Conservation (phyloP, 1,140 invertebrate genomes). For the Bombus haemorrhoidalis region DNA sequence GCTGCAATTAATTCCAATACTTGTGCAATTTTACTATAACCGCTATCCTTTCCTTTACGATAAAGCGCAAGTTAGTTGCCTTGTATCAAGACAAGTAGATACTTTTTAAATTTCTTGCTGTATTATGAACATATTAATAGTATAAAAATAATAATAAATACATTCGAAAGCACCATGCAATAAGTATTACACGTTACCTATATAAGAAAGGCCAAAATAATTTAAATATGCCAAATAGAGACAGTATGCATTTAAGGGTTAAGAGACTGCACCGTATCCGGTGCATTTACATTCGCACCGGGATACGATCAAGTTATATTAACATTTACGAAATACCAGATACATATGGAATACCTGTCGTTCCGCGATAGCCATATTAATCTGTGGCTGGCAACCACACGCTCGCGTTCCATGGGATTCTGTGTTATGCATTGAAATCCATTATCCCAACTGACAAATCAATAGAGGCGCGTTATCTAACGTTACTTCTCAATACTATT, state of each 20-base stretch:
- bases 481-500: slow-evolving; percentile 8
- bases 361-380: slow-evolving; percentile 64
- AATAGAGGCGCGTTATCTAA: slow-evolving; percentile 49
- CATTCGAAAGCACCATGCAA: not conserved
- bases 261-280: not conserved
- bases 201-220: not conserved
- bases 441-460: slow-evolving; percentile 62
- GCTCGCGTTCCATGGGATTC: slow-evolving; percentile 57
- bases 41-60: too few species aligned
- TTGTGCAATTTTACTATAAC: too few species aligned
- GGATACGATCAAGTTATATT: slow-evolving; percentile 19
- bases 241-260: not conserved
- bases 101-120: too few species aligned
- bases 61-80: too few species aligned
- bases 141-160: too few species aligned
- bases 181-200: not conserved
- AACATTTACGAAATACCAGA: slow-evolving; percentile 55
- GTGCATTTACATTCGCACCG: not conserved
- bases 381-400: slow-evolving; percentile 31
- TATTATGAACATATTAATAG: too few species aligned
- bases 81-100: too few species aligned
- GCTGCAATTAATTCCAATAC: too few species aligned
- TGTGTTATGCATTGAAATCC: slow-evolving; percentile 62
- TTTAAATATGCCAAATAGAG: not conserved
- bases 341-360: slow-evolving; percentile 45